Conservation (phyloP, 2,797 vertebrate genomes). For the Leptatherina wallacei region DNA sequence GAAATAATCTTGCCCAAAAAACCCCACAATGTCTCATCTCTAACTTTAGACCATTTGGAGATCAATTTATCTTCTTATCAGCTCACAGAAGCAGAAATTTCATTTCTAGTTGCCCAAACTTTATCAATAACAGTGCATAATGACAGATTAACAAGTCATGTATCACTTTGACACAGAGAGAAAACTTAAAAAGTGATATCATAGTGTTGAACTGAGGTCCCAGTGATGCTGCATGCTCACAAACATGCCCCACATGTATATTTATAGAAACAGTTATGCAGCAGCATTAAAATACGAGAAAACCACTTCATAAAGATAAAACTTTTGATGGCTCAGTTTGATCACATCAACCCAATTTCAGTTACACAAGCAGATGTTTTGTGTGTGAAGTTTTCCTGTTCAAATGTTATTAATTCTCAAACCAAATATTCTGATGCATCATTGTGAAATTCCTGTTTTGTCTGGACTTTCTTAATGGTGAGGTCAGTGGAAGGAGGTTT, state of each 20-base stretch:
- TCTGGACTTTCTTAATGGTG: conserved; percentile 2
- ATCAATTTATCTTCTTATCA: neutral
- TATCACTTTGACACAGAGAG: conserved; percentile 9
- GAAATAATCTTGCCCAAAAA: no score
- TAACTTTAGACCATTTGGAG: neutral
- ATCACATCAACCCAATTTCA: neutral
- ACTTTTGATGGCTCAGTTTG: neutral
- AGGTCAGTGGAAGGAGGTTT: conserved; percentile 35
- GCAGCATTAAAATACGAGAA: neutral
- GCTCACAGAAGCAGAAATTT: neutral
- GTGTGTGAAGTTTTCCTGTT: neutral
- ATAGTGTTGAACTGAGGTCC: neutral
- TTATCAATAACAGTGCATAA: conserved; percentile 28
- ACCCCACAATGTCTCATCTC: neutral
- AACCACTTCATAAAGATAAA: neutral
- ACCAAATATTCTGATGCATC: neutral
- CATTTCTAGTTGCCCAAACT: neutral
- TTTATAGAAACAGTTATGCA: neutral
- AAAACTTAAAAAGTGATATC: neutral
- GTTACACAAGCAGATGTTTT: neutral
- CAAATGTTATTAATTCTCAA: neutral
- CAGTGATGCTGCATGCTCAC: neutral
- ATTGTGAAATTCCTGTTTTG: conserved; percentile 8
- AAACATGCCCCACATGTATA: no score
- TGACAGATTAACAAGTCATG: conserved; percentile 33